Evolutionary conservation across 2,888 invertebrate genomes (phyloP), one percentile per base, ranked within the genome.

Genomic region (Cerastis rubricosa): DNA sequence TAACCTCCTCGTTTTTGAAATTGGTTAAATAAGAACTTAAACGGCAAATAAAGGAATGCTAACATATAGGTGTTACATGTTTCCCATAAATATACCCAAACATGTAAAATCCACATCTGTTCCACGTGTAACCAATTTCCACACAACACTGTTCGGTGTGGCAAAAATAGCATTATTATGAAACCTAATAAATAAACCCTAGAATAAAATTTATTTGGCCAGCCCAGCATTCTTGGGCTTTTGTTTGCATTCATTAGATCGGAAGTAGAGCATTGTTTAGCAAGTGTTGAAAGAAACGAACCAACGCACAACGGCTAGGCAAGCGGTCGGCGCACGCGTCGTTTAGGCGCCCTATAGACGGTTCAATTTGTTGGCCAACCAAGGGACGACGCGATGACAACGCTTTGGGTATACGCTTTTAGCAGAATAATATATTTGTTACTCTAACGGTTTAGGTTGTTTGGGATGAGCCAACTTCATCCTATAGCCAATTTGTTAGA

Each of bases 241-340:
- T 88, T 92, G 92, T 91, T 91, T 92, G 90, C 89, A 82, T 90
- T 89, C 89, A 91, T 91, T 88, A 88, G 86, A 92, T 92, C 92
- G 91, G 91, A 92, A 93, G 91, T 92, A 83, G 88, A 88, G 91
- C 90, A 94, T 95, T 95, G 95, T 95, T 95, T 93, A 92, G 91
- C 93, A 93, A 92, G 94, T 95, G 95, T 93, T 93, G 94, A 95
- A 90, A 92, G 94, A 94, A 94, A 93, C 87, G 87, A 86, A 76
- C 86, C 92, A 91, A 84, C 78, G 78, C 43, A 72, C 79, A 85
- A 85, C 79, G 81, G 74, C 83, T 86, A 85, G 76, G 80, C 85
- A 73, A 74, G 77, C 78, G 73, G 75, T 71, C 83, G 74, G 81
- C 78, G 80, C 87, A 85, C 82, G 81, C 76, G 76, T 73, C 68